Base-by-base conservation (phyloP, 2,888 invertebrate genomes). In the Hyposoter didymator region DNA sequence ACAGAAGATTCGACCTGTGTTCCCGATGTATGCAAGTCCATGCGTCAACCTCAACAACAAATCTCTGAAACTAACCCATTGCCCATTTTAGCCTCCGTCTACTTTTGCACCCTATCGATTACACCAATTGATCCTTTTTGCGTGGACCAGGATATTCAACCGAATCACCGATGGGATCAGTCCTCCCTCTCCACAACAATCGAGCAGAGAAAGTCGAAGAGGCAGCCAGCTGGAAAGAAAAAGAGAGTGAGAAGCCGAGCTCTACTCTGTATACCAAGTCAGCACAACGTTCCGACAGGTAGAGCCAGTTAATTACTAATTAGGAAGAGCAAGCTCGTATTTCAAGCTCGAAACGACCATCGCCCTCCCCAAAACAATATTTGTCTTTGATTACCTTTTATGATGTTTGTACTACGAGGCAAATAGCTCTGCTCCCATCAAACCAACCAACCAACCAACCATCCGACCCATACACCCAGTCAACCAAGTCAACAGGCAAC, bases 1-100 rank as follows among this genome's bases (percentile, higher is more conserved):
- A 78, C n/a, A 79, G 47, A 74, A 84, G 66, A 87, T 81, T 89
- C 89, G 89, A 88, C 88, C 87, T 84, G 82, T 82, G 88, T 89
- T 88, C 88, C 89, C 87, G 90, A 92, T 92, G 91, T 91, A 93
- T 91, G 89, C 91, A 83, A 87, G 79, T 87, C 88, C 88, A 91
- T 92, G 90, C 87, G 90, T 92, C 92, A 86, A 78, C 64, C 79
- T 79, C 70, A 75, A 39, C 70, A 75, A 39, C 52, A 69, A 75
- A 86, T 84, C 49, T 39, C 22, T 59, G 52, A 52, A 43, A 62
- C 69, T 49, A 43, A 78, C 67, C 55, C 47, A 86, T 85, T 88
- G 86, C 88, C 85, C 83, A 66, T 52, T 19, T 78, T 43, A 52
- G 52, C 28, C 49, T 39, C 75, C 19, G 84, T 69, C 45, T 73